Percentiles rank a stretch among this genome's conserved stretches.
Evolutionary conservation across 2,797 vertebrate species (phyloP).

Genomic region (Dendrocincla fuliginosa): DNA sequence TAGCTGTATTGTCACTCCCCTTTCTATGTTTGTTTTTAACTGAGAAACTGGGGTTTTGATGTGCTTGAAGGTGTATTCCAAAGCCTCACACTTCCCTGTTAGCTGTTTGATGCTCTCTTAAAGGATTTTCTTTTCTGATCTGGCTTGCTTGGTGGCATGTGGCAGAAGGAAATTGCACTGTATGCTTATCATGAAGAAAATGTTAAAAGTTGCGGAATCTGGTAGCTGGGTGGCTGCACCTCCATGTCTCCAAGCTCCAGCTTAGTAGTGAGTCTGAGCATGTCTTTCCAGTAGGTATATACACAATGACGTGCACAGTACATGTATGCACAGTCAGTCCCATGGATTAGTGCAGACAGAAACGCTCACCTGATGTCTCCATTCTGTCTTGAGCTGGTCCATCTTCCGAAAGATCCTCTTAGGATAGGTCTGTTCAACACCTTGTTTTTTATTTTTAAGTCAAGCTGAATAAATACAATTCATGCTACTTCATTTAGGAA

Average conservation of each 20-base stretch:
- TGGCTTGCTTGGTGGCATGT: constrained; percentile 1
- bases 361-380: accelerated
- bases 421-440: background rate
- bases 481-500: background rate
- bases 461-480: background rate
- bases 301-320: background rate
- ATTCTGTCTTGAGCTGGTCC: background rate
- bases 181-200: background rate
- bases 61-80: constrained; percentile 15
- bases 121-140: constrained; percentile 9
- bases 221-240: background rate
- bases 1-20: background rate
- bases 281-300: background rate
- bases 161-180: background rate
- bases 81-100: background rate
- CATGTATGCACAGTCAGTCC: accelerated
- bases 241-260: background rate
- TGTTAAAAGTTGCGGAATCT: background rate
- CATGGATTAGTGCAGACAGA: background rate
- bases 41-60: background rate
- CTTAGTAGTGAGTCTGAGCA: background rate
- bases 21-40: background rate
- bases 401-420: background rate
- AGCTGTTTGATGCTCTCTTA: background rate
- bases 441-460: background rate